Evolutionary conservation across 2,888 invertebrate genomes (phyloP).

Genomic region (Macrophya annulata): DNA sequence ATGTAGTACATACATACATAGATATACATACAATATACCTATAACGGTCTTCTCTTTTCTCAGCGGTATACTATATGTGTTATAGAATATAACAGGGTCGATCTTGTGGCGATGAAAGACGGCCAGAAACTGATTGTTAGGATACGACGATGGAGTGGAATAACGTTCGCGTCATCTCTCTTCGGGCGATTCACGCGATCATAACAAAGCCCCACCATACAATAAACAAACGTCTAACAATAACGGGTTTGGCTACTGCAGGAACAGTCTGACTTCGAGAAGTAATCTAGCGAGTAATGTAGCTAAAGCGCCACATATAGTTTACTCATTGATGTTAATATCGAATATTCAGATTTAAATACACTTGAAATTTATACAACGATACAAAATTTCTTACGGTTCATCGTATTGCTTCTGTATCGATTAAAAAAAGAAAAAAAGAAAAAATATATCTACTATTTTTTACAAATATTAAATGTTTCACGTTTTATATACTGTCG

Average conservation of each 20-base stretch:
- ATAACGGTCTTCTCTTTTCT: background rate
- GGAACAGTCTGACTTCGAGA: background rate
- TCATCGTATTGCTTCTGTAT: no score
- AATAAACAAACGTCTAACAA: slow-evolving; percentile 42
- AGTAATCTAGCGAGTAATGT: background rate
- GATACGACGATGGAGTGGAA: background rate
- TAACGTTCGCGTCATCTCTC: slow-evolving; percentile 5
- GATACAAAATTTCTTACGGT: background rate
- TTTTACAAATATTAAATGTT: background rate
- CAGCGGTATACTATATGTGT: background rate
- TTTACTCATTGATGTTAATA: background rate
- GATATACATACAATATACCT: background rate
- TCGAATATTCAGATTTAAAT: background rate
- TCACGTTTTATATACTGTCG: no score
- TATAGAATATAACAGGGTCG: background rate
- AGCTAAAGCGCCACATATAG: background rate
- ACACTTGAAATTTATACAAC: background rate
- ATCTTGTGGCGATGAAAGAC: slow-evolving; percentile 5
- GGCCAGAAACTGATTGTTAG: slow-evolving; percentile 37
- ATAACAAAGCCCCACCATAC: slow-evolving; percentile 27
- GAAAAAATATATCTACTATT: background rate
- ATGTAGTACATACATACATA: background rate
- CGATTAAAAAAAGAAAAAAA: no score
- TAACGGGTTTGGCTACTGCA: background rate
- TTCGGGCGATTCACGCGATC: background rate